Base-by-base conservation (phyloP, 2,797 vertebrate genomes). In the Sebastes miniatus region DNA sequence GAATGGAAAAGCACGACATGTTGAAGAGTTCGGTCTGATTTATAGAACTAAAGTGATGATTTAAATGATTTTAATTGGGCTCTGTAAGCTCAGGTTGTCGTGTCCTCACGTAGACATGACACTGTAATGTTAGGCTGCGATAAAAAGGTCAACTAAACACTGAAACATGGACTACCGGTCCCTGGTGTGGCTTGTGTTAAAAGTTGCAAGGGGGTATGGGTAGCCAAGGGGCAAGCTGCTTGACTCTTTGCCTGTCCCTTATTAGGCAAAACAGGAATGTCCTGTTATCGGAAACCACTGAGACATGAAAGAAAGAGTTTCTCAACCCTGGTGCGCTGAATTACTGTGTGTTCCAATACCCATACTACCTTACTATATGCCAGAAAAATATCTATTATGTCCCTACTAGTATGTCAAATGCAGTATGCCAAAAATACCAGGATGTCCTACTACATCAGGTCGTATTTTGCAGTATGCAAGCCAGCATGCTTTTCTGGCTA, bases 231-330 rank as follows among this genome's bases (percentile, higher is more conserved):
- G 66, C 72, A 58, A 66, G 36, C 57, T 32, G 34, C 71, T 68
- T 22, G 62, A 29, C 32, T 61, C 3, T 9, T 6, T 18, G 43
- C 20, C 58, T 58, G 54, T 50, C 27, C 43, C 65, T 73, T 57
- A 79, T 81, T 84, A 76, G 39, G 14, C 14, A 12, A 66, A 73
- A 74, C 31, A 78, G 63, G 71, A 72, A 79, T 73, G 57, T 82
- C 62, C 73, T 39, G 50, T 58, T 74, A 8, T 34, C 73, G 69
- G 80, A 73, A 77, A 64, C 36, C 54, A 61, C 22, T 2, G 14
- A 43, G 47, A 72, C 62, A 32, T 73, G 57, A 76, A 70, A 75
- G 59, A 50, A 27, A 36, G 54, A 39, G 61, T 50, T 66, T 59
- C 36, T 74, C 9, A 12, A 64, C 8, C 20, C 47, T 70, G 27